phyloP scores from a whole-genome alignment of 2,113 vertebrate genomes.

The Manacus vitellinus region DNA sequence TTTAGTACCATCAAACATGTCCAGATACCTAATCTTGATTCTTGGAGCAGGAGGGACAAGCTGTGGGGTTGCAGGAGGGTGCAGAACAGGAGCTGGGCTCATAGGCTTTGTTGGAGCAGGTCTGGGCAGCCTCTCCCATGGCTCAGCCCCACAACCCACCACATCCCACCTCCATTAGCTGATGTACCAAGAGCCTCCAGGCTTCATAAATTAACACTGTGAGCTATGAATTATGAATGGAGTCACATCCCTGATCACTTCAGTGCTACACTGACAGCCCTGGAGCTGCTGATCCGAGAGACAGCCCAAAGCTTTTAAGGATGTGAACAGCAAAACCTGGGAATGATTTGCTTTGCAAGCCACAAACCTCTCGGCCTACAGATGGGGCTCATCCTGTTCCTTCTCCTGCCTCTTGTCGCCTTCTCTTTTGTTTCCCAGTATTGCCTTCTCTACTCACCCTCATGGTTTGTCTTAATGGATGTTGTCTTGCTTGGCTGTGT shows the following conservation, averaged over 20 bases:
- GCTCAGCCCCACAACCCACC: not conserved
- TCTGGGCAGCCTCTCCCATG: not conserved
- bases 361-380: not conserved
- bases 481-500: not conserved
- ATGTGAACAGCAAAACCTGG: not conserved
- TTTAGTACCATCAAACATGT: not conserved
- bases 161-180: not conserved
- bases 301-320: not conserved
- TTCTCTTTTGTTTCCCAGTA: not conserved
- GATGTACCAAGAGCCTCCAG: not conserved
- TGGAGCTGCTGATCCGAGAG: not conserved
- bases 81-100: not conserved
- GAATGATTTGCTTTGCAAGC: not conserved
- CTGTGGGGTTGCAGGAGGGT: not conserved
- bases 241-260: not conserved
- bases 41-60: not conserved
- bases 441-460: not conserved
- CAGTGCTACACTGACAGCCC: not conserved
- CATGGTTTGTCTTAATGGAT: not conserved
- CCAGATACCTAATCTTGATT: rapidly evolving
- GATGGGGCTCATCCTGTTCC: not conserved
- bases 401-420: not conserved
- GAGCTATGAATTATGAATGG: conserved; percentile 14
- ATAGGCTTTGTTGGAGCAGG: not conserved
- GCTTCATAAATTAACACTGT: not conserved